Evolutionary conservation across 2,113 vertebrate genomes (phyloP).

Genomic region (Mastomys natalensis): DNA sequence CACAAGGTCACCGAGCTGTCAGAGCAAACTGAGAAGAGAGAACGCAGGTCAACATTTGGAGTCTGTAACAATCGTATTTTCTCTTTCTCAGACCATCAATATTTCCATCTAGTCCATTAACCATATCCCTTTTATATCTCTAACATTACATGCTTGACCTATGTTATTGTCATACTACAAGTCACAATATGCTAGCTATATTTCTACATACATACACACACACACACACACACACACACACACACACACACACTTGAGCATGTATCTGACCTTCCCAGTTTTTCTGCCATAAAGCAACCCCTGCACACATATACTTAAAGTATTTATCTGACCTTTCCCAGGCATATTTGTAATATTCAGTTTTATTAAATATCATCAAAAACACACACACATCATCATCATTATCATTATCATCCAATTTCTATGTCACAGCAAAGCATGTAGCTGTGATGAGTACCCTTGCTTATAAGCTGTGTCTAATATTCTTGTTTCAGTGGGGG

Average conservation of each 20-base stretch:
- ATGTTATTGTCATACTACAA: background rate
- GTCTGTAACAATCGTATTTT: conserved; percentile 5
- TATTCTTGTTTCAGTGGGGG: background rate
- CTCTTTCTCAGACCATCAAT: background rate
- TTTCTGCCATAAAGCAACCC: background rate
- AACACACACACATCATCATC: too few relatives aligned
- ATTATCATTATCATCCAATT: too few relatives aligned
- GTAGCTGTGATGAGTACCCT: background rate
- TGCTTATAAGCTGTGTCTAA: background rate
- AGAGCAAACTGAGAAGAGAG: conserved; percentile 20
- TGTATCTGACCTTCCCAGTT: background rate
- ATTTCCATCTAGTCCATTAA: background rate
- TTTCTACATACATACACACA: background rate
- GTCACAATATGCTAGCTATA: background rate
- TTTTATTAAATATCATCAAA: background rate
- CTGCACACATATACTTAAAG: background rate
- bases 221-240: too few relatives aligned
- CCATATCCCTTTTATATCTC: background rate
- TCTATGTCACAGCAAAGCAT: background rate
- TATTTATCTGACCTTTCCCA: background rate
- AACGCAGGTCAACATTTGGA: conserved; percentile 18
- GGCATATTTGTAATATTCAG: background rate
- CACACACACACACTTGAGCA: background rate
- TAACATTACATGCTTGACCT: background rate
- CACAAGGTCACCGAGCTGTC: conserved; percentile 36